phyloP scores from a whole-genome alignment of 2,888 invertebrate species.

The Dromius quadrimaculatus region DNA sequence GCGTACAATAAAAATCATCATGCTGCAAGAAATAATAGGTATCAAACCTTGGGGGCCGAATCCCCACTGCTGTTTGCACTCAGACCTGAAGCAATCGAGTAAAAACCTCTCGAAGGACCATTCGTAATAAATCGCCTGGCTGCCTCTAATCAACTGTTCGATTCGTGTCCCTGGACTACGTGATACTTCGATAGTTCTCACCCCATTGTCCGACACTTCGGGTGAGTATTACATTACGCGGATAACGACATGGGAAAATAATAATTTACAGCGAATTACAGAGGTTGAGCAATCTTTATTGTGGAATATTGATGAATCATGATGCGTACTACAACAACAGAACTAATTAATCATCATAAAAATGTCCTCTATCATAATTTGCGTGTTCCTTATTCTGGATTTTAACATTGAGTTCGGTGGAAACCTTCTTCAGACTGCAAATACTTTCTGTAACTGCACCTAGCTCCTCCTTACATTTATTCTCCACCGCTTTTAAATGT shows the following conservation, averaged over 20 bases:
- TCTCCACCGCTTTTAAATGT: conserved; percentile 16
- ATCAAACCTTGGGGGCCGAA: conserved; percentile 12
- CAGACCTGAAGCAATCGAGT: conserved; percentile 42
- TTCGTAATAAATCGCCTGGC: conserved; percentile 44
- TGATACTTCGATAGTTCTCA: not conserved
- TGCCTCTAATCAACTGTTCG: conserved; percentile 48
- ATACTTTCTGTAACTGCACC: conserved; percentile 37
- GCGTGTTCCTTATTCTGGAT: not conserved
- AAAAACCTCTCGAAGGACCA: conserved; percentile 46
- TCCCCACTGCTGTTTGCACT: not conserved
- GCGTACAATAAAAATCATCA: too few relatives aligned
- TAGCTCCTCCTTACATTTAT: conserved; percentile 37
- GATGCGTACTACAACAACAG: not conserved
- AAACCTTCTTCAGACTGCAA: conserved; percentile 22
- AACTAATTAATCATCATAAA: conserved; percentile 2
- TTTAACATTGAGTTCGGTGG: conserved; percentile 23
- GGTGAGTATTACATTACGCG: too few relatives aligned
- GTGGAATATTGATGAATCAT: too few relatives aligned
- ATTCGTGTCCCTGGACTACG: not conserved
- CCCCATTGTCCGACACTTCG: not conserved
- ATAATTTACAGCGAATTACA: too few relatives aligned
- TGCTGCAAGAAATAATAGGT: conserved; percentile 5
- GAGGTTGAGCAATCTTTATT: too few relatives aligned
- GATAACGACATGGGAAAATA: too few relatives aligned
- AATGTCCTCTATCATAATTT: not conserved